A percentile compares a stretch with the other conserved stretches of the same genome.
Evolutionary conservation across 2,797 vertebrate genomes (phyloP).

Genomic region (Poeciliopsis turneri): DNA sequence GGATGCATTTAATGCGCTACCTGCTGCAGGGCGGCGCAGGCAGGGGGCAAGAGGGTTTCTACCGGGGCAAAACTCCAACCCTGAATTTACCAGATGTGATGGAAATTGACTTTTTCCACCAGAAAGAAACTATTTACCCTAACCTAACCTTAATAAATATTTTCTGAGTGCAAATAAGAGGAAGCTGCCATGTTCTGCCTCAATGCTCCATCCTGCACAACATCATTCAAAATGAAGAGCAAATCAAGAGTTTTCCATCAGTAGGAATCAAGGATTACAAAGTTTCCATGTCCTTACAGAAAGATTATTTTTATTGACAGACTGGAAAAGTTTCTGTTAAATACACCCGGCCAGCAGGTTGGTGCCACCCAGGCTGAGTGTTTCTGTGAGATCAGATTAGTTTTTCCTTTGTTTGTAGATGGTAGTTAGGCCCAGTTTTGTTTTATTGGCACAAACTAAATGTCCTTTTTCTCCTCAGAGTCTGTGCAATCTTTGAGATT

Average conservation of each 20-base stretch:
- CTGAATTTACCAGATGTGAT: not conserved
- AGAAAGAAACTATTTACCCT: too few relatives aligned
- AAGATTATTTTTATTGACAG: not conserved
- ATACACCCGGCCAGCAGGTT: too few relatives aligned
- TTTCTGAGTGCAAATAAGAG: not conserved
- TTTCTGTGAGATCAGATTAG: too few relatives aligned
- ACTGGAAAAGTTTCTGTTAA: not conserved
- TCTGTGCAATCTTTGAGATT: too few relatives aligned
- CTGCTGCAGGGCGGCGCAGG: not conserved
- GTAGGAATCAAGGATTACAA: not conserved
- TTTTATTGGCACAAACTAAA: too few relatives aligned
- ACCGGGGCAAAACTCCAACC: too few relatives aligned
- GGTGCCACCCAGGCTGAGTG: too few relatives aligned
- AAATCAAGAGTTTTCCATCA: not conserved
- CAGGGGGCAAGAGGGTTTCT: not conserved
- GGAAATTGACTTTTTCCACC: not conserved
- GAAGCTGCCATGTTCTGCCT: not conserved
- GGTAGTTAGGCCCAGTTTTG: too few relatives aligned
- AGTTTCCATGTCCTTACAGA: not conserved
- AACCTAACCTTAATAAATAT: not conserved
- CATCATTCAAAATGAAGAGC: not conserved
- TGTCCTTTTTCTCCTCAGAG: too few relatives aligned
- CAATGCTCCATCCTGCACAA: not conserved
- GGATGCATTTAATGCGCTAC: constrained; percentile 58
- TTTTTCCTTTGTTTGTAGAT: too few relatives aligned